Base-by-base conservation (phyloP, 2,888 invertebrate species). In the Leptopterna dolabrata region DNA sequence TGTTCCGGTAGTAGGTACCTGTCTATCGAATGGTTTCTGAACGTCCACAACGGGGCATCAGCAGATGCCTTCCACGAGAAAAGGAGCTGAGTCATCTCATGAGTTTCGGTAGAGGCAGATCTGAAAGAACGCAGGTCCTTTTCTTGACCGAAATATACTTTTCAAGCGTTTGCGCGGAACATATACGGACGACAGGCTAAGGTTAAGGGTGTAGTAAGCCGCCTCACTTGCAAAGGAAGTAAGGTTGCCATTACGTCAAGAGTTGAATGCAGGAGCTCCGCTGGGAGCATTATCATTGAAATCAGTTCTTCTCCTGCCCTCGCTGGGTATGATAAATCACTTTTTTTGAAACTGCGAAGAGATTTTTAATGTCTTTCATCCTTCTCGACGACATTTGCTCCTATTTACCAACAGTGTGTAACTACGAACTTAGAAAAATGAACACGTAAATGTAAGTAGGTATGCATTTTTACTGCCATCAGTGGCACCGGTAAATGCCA, bases 271-370 rank as follows among this genome's bases (percentile, higher is more conserved):
- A 78, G 78, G 47, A 78, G 78, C 78, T 27, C 45, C 24, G 36
- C 30, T 7, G 43, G 27, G 45, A 43, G 43, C 27, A 78, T 78
- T 78, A 41, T 78, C 47, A 78, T 78, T 78, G 43, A 78, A 78
- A 78, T 78, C 78, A 78, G 78, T 45, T 78, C 78, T 78, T 78
- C 78, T 45, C 78, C 41, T 45, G 78, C 78, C 78, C 45, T 78
- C 78, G 41, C 45, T 19, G 4, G 78, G 45, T 43, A 43, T 78
- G 78, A 78, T 78, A 78, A 78, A 78, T 78, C 47, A 45, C 78
- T 78, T 78, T 78, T 30, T 27, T 36, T 73, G 30, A 30, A 73
- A 73, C 43, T 24, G 19, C 73, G 36, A 30, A 36, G 36, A 13
- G n/a, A 14, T 41, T 76, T 30, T 41, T 41, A 76, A 76, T 73